A percentile compares a stretch with the other conserved stretches of the same genome.
Evolutionary conservation across 2,113 vertebrate genomes (phyloP).

Genomic region (Antechinus flavipes): DNA sequence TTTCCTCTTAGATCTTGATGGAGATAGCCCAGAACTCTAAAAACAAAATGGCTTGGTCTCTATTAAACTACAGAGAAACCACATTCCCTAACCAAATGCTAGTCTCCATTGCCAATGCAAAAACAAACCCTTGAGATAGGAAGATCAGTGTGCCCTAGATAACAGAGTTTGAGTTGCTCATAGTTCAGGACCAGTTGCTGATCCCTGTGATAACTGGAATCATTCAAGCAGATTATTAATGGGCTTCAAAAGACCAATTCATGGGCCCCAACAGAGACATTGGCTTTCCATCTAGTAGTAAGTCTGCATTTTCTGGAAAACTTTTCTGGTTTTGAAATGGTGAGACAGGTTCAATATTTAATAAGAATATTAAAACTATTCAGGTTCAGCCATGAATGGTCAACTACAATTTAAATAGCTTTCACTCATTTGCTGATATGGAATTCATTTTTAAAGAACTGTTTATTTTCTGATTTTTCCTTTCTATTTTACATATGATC

Average conservation of each 20-base stretch:
- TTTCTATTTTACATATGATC: constrained; percentile 76
- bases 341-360: neutral
- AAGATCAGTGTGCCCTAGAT: too few species aligned
- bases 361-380: neutral
- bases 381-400: constrained; percentile 29
- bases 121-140: too few species aligned
- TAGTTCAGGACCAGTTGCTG: too few species aligned
- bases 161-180: too few species aligned
- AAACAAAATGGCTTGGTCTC: too few species aligned
- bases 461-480: constrained; percentile 81
- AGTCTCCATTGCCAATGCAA: too few species aligned
- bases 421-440: constrained; percentile 50
- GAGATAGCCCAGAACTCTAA: too few species aligned
- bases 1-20: too few species aligned
- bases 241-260: neutral
- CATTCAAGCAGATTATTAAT: too few species aligned
- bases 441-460: constrained; percentile 54
- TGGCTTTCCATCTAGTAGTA: neutral
- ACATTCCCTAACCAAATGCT: too few species aligned
- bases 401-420: constrained; percentile 40
- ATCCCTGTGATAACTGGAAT: too few species aligned
- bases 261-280: neutral
- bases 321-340: neutral
- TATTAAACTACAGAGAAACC: too few species aligned
- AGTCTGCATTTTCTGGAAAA: neutral